Base-by-base conservation (phyloP, 2,888 invertebrate species). In the Lasioglossum figueresi region DNA sequence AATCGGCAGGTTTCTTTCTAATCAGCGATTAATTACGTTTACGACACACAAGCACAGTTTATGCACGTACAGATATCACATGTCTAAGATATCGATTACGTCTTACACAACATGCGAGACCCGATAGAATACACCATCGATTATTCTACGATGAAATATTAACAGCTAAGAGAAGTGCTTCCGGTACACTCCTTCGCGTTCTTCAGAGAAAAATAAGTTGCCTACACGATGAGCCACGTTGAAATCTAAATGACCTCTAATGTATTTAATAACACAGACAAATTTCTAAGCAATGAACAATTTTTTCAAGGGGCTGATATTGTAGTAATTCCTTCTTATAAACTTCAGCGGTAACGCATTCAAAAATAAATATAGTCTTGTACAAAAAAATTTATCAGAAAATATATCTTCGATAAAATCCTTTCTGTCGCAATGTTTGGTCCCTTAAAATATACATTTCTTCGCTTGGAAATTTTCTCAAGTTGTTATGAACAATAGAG, bases 21-120 rank as follows among this genome's bases (percentile, higher is more conserved):
- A 52, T 80, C 59, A 81, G 68, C 66, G 23, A 40, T 86, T 84
- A 80, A 83, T 76, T 73, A 80, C 70, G 68, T 27, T 27, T 63
- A 68, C 68, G 68, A 19, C 68, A 68, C 68, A 66, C 84, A 82
- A 82, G 87, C 84, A 88, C 48, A 74, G 75, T 63, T 73, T 74
- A 77, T 84, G 72, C 81, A 74, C 45, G 43, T 68, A 74, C 48
- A 59, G n/a, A 63, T 31, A 88, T 59, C 34, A 79, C 37, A 66
- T 77, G 31, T 63, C 1, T 83, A 43, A 59, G 70, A 59, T 73
- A 48, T 59, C 59, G 68, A 82, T 83, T 84, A 72, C 72, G 80
- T 59, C 74, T 74, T 79, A 66, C 76, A 83, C 66, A 85, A 71
- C 88, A 83, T 83, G 90, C 84, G 80, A 83, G 37, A 78, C 37